phyloP scores from a whole-genome alignment of 1,140 invertebrate species.

The Diuraphis noxia region DNA sequence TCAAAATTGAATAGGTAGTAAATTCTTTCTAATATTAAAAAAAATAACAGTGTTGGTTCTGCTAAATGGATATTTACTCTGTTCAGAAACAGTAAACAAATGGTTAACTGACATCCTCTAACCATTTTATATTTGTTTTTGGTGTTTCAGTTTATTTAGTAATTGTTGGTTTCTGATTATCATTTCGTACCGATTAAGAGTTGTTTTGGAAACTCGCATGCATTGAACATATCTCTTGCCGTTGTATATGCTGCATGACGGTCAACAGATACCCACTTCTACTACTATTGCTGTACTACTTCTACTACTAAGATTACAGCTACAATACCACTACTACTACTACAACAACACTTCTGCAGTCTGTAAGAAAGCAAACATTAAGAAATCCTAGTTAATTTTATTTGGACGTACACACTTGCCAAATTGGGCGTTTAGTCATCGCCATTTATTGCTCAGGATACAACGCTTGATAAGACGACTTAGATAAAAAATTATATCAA shows the following conservation, averaged over 20 bases:
- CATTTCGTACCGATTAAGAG: background rate
- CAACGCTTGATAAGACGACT: slow-evolving; percentile 43
- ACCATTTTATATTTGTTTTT: background rate
- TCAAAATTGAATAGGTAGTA: no score
- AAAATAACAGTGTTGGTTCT: no score
- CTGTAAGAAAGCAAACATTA: slow-evolving; percentile 43
- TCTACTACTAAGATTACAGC: background rate
- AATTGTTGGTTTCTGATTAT: slow-evolving; percentile 6
- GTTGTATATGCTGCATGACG: background rate
- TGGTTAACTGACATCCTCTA: no score
- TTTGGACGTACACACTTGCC: slow-evolving; percentile 2
- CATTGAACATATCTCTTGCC: background rate
- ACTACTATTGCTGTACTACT: background rate
- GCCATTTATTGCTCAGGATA: slow-evolving; percentile 37
- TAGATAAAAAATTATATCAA: slow-evolving; percentile 31
- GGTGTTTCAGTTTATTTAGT: slow-evolving; percentile 28
- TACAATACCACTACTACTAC: background rate
- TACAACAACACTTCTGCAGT: background rate
- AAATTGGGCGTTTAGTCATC: slow-evolving; percentile 15
- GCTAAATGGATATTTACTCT: no score
- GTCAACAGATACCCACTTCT: background rate
- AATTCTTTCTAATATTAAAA: no score
- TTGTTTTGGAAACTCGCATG: background rate
- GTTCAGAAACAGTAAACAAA: no score
- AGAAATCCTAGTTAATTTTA: slow-evolving; percentile 10